These are phyloP conservation scores for Leptinotarsa tumamoca DNA, from an alignment of 2,888 invertebrate genomes.

Conservation along the genomic window DNA sequence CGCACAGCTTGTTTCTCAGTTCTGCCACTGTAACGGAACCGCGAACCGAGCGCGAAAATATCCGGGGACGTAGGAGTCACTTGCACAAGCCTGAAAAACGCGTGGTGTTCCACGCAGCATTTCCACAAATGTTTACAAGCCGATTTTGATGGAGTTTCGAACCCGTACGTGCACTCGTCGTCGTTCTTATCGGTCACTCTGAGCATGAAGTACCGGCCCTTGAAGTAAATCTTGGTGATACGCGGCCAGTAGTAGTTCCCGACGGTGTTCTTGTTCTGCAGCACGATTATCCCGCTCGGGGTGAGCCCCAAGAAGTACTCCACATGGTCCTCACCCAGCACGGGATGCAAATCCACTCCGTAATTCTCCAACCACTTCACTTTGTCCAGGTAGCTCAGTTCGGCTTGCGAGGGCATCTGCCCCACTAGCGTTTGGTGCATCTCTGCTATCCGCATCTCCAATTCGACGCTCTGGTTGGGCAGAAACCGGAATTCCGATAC, in stretches of 20 bases:
- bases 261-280: constrained; percentile 95
- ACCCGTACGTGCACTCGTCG: constrained; percentile 95
- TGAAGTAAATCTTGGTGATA: constrained; percentile 96
- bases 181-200: constrained; percentile 96
- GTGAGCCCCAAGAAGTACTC: constrained; percentile 95
- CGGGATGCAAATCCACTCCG: constrained; percentile 96
- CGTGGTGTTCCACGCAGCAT: constrained; percentile 96
- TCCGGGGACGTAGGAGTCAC: constrained; percentile 82
- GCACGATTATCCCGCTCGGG: constrained; percentile 93
- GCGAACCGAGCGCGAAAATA: constrained; percentile 82
- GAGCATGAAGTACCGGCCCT: constrained; percentile 96
- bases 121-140: constrained; percentile 97
- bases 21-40: constrained; percentile 78
- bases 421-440: constrained; percentile 92
- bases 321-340: constrained; percentile 94
- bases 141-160: constrained; percentile 90
- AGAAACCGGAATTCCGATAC: constrained; percentile 95
- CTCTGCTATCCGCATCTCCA: constrained; percentile 88
- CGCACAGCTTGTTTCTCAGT: constrained; percentile 73
- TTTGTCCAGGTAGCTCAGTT: constrained; percentile 95
- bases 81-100: constrained; percentile 90
- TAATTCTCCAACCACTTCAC: constrained; percentile 99
- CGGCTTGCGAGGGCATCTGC: constrained; percentile 90
- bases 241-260: constrained; percentile 99
- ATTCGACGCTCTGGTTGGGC: constrained; percentile 90